A percentile compares a stretch with the other conserved stretches of the same genome.
These are phyloP conservation scores for Lysiphlebus fabarum DNA, from an alignment of 1,140 invertebrate species.

Conservation along the genomic window DNA sequence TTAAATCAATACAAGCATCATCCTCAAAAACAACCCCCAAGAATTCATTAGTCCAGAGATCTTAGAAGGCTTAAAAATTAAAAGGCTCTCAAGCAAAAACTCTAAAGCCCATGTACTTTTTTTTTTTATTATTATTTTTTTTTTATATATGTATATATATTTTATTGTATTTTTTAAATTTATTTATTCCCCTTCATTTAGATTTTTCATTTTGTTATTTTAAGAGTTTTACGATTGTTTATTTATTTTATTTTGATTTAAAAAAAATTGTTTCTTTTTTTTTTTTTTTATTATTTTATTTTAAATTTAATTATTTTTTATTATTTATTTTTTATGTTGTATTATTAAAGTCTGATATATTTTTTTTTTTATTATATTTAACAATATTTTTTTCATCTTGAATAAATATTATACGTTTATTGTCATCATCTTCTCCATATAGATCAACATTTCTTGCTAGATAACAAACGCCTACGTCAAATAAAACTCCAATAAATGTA, in stretches of 20 bases:
- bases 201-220: constrained; percentile 18
- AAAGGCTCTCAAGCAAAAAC: constrained; percentile 46
- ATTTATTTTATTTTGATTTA: not conserved
- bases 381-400: constrained; percentile 31
- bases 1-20: not conserved
- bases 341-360: not conserved
- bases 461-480: constrained; percentile 60
- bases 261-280: not conserved
- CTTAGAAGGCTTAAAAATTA: constrained; percentile 47
- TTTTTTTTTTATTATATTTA: not conserved
- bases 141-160: constrained; percentile 9
- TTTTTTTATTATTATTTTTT: constrained; percentile 22
- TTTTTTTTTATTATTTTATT: constrained; percentile 1
- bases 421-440: constrained; percentile 57
- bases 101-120: constrained; percentile 15
- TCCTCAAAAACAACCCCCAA: constrained; percentile 17
- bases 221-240: constrained; percentile 6
- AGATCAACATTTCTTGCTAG: constrained; percentile 59
- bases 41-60: constrained; percentile 46
- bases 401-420: constrained; percentile 43
- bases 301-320: constrained; percentile 3
- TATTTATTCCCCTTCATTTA: not conserved
- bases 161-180: not conserved
- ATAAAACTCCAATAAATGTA: constrained; percentile 57
- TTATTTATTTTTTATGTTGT: not conserved